These are phyloP conservation scores for Phainopepla nitens DNA, from an alignment of 2,113 vertebrate genomes.

Conservation along the genomic window DNA sequence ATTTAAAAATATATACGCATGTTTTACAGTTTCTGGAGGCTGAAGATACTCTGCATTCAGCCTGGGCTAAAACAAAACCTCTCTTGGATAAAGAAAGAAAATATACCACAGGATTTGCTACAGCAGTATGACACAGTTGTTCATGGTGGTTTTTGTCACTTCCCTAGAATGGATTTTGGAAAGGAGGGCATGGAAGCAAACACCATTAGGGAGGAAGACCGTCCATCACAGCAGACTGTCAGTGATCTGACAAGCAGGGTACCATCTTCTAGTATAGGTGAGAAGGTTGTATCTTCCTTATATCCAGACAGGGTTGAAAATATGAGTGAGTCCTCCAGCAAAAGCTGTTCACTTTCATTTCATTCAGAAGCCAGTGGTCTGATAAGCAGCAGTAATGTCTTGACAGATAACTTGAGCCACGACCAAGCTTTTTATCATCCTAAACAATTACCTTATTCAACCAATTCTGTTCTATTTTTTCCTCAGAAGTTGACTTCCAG, in stretches of 20 bases:
- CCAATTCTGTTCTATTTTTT: background rate
- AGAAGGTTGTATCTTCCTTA: background rate
- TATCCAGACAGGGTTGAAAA: background rate
- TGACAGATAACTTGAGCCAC: background rate
- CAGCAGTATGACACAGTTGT: background rate
- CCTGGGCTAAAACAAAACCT: background rate
- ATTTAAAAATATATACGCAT: too few relatives aligned
- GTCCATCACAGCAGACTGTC: background rate
- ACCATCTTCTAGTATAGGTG: background rate
- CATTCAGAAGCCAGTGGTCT: background rate
- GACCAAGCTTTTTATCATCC: background rate
- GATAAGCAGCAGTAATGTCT: background rate
- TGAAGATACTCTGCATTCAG: background rate
- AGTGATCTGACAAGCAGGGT: background rate
- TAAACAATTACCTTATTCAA: background rate
- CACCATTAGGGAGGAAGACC: background rate
- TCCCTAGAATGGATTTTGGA: background rate
- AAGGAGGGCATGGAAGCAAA: background rate
- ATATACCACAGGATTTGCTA: background rate
- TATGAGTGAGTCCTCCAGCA: background rate
- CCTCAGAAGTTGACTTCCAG: background rate
- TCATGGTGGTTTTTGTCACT: background rate
- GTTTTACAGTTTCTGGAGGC: background rate
- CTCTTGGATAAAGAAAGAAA: background rate
- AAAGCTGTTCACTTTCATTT: background rate